These are phyloP conservation scores for Platichthys stellatus DNA, from an alignment of 2,113 vertebrate species.

Conservation along the genomic window DNA sequence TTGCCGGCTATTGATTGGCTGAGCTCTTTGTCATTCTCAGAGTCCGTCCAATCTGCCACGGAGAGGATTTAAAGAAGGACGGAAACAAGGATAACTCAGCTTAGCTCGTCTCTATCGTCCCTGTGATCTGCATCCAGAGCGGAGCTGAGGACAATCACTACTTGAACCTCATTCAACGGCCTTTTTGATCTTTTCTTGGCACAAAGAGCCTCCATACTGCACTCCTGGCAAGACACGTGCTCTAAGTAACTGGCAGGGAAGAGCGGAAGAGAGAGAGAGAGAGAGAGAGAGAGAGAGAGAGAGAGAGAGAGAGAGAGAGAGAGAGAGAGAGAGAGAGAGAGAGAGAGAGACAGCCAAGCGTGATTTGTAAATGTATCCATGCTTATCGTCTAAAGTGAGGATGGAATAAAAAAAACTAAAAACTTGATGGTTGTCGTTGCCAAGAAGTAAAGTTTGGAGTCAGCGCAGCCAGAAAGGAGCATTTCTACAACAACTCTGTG, in stretches of 20 bases:
- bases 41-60: constrained; percentile 54
- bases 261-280: constrained; percentile 9
- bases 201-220: constrained; percentile 52
- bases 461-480: constrained; percentile 21
- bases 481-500: constrained; percentile 23
- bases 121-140: constrained; percentile 72
- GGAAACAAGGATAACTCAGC: constrained; percentile 60
- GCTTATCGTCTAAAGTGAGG: background rate
- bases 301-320: constrained; percentile 1
- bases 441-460: constrained; percentile 21
- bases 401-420: background rate
- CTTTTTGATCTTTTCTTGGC: constrained; percentile 67
- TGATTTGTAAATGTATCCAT: constrained; percentile 29
- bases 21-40: constrained; percentile 59
- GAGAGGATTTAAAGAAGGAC: constrained; percentile 46
- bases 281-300: constrained; percentile 7
- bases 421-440: background rate
- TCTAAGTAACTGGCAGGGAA: constrained; percentile 48
- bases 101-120: constrained; percentile 60
- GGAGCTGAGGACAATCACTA: constrained; percentile 61
- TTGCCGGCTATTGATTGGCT: constrained; percentile 60
- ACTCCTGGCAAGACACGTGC: constrained; percentile 49
- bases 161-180: constrained; percentile 64
- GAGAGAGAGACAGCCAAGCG: background rate
- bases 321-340: background rate